A percentile compares a stretch with the other conserved stretches of the same genome.
Evolutionary conservation across 2,113 vertebrate species (phyloP).

Genomic region (Abramis brama): DNA sequence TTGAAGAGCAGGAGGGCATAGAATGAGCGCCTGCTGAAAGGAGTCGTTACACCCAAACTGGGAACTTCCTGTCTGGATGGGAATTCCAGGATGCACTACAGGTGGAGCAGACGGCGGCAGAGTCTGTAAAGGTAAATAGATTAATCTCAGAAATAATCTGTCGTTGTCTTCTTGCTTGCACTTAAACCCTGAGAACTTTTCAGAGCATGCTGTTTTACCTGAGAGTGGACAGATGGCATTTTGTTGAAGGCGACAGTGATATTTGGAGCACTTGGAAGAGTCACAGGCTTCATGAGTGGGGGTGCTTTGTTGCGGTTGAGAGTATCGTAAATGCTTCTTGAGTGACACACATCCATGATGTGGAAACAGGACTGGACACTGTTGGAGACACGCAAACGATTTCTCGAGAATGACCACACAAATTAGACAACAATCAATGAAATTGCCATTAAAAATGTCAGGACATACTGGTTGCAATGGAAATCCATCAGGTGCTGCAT

Average conservation of each 20-base stretch:
- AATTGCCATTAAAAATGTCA: not conserved
- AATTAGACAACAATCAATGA: not conserved
- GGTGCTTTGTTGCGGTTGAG: slow-evolving; percentile 90
- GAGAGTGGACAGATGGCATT: slow-evolving; percentile 86
- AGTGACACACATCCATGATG: slow-evolving; percentile 95
- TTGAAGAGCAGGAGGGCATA: slow-evolving; percentile 93
- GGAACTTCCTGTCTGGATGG: slow-evolving; percentile 86
- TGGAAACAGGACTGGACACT: slow-evolving; percentile 97
- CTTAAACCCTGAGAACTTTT: not conserved
- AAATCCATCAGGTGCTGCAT: slow-evolving; percentile 98
- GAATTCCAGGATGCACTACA: slow-evolving; percentile 90
- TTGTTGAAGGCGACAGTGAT: slow-evolving; percentile 87
- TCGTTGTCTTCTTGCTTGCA: not conserved
- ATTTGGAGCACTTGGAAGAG: slow-evolving; percentile 78
- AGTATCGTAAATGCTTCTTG: slow-evolving; percentile 81
- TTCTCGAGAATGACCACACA: not conserved
- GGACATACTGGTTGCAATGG: slow-evolving; percentile 93
- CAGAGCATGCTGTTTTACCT: slow-evolving; percentile 73
- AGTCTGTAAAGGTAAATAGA: slow-evolving; percentile 67
- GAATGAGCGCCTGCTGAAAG: slow-evolving; percentile 92
- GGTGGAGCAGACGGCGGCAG: slow-evolving; percentile 86
- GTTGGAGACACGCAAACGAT: not conserved
- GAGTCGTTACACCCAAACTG: slow-evolving; percentile 94
- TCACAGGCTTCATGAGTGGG: slow-evolving; percentile 83
- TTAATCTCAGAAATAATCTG: slow-evolving; percentile 8